These are phyloP conservation scores for Phrynocephalus guinanensis DNA, from an alignment of 2,797 vertebrate species.

Conservation along the genomic window DNA sequence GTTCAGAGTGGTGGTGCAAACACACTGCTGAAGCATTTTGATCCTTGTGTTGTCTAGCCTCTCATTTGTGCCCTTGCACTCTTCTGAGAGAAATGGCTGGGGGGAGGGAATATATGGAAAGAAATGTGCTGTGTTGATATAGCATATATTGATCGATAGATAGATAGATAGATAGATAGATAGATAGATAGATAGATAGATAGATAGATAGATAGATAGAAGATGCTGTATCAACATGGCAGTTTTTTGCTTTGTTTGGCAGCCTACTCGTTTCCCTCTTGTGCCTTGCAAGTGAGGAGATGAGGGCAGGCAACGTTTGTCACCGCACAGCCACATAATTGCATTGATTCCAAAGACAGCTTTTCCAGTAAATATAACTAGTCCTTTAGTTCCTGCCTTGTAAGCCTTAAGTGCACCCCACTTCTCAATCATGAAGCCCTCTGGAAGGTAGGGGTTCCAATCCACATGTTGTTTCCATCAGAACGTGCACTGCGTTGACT, in stretches of 20 bases:
- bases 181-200: too few relatives aligned
- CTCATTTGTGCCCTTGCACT: neutral
- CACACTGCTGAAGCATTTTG: constrained; percentile 3
- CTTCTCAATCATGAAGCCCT: neutral
- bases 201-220: too few relatives aligned
- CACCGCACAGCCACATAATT: neutral
- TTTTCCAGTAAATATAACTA: neutral
- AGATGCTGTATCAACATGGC: too few relatives aligned
- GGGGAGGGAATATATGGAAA: neutral
- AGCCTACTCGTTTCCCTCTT: neutral
- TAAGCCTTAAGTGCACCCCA: neutral
- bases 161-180: too few relatives aligned
- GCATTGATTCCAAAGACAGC: neutral
- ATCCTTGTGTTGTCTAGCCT: neutral
- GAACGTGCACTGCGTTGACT: neutral
- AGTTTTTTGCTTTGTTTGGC: neutral
- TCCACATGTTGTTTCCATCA: neutral
- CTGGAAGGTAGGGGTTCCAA: too few relatives aligned
- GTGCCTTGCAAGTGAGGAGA: neutral
- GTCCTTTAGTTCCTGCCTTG: neutral
- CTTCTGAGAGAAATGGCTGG: neutral
- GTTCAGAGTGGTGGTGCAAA: neutral
- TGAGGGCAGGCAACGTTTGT: neutral
- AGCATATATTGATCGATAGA: neutral
- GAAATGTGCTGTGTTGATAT: constrained; percentile 15